phyloP scores from a whole-genome alignment of 2,888 invertebrate species.

The Tipula helvola region DNA sequence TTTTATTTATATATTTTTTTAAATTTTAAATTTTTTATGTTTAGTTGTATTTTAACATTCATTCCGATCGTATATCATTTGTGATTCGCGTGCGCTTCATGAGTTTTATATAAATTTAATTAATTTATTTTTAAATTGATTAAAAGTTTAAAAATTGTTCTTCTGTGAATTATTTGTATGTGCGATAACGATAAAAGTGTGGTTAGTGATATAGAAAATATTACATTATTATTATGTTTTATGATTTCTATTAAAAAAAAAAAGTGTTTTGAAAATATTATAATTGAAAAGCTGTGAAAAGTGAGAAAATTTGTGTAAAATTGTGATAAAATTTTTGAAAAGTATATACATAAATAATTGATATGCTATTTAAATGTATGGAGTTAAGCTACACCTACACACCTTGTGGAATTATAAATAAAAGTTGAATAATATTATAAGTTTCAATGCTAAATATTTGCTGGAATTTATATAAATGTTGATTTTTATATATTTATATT shows the following conservation, averaged over 20 bases:
- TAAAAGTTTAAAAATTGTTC: neutral
- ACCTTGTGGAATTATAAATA: neutral
- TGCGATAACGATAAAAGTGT: neutral
- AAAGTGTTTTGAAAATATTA: neutral
- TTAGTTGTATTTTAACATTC: neutral
- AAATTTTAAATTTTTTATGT: neutral
- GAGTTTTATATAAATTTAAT: neutral
- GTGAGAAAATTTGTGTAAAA: neutral
- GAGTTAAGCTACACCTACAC: neutral
- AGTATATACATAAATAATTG: neutral
- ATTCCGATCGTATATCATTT: neutral
- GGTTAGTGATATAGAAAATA: neutral
- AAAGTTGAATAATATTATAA: neutral
- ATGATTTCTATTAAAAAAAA: neutral
- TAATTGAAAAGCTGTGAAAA: neutral
- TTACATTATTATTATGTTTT: neutral
- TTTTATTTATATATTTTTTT: neutral
- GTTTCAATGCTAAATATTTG: slow-evolving; percentile 4
- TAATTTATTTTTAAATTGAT: neutral
- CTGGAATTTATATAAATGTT: neutral
- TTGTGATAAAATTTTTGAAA: neutral
- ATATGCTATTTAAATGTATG: neutral
- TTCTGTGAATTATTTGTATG: neutral
- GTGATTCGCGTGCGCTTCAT: neutral
- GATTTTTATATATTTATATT: neutral